These are phyloP conservation scores for Mantis religiosa DNA, from an alignment of 2,888 invertebrate genomes.

Conservation along the genomic window DNA sequence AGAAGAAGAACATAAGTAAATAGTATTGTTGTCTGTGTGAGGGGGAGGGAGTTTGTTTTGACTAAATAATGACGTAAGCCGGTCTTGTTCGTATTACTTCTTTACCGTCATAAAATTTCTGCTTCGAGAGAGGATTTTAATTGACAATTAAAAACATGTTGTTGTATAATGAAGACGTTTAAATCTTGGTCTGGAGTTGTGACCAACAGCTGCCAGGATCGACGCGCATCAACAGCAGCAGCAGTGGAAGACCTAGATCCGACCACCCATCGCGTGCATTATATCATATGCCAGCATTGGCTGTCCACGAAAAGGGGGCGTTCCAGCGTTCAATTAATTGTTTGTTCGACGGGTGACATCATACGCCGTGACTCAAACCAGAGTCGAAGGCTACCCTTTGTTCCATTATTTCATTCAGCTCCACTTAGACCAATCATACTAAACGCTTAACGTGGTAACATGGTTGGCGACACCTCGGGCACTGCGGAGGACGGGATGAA, in stretches of 20 bases:
- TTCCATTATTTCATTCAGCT: too few species aligned
- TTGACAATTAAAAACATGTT: conserved; percentile 5
- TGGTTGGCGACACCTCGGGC: too few species aligned
- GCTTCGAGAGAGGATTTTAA: background rate
- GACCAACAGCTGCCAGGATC: background rate
- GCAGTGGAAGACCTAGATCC: background rate
- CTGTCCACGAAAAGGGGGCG: too few species aligned
- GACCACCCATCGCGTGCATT: background rate
- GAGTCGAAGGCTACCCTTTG: background rate
- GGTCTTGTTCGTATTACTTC: background rate
- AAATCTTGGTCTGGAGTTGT: background rate
- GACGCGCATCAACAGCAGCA: background rate
- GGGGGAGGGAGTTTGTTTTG: too few species aligned
- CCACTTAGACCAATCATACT: too few species aligned
- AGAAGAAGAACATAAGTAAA: background rate
- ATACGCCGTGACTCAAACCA: background rate
- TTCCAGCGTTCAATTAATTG: background rate
- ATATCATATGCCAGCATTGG: background rate
- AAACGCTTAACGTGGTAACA: too few species aligned
- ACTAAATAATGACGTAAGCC: background rate
- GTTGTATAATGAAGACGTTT: conserved; percentile 2
- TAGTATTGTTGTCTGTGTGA: background rate
- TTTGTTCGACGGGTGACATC: background rate
- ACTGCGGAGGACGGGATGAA: too few species aligned
- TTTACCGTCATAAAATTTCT: conserved; percentile 3